A percentile compares a stretch with the other conserved stretches of the same genome.
These are phyloP conservation scores for Ia io DNA, from an alignment of 2,113 vertebrate genomes.

Conservation along the genomic window DNA sequence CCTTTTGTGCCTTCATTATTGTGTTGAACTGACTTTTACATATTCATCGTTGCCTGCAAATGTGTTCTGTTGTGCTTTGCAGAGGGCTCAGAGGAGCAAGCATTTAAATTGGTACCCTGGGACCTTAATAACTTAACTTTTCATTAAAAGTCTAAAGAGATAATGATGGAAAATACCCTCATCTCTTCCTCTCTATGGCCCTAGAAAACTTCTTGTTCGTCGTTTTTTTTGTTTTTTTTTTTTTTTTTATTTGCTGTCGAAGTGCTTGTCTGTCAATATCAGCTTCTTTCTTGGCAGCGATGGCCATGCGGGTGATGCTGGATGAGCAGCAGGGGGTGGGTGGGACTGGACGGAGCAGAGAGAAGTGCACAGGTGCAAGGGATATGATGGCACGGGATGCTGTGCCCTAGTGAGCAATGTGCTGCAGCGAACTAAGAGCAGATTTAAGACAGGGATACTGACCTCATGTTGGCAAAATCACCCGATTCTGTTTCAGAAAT, in stretches of 20 bases:
- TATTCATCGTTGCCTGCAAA: not conserved
- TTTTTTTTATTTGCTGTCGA: slow-evolving; percentile 34
- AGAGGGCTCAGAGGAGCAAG: not conserved
- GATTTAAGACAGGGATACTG: slow-evolving; percentile 51
- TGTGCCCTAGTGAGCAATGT: not conserved
- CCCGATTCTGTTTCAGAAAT: slow-evolving; percentile 64
- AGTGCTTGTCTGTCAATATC: not conserved
- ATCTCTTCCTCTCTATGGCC: not conserved
- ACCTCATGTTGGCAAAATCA: slow-evolving; percentile 59
- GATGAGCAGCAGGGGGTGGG: not conserved
- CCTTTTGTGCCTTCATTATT: slow-evolving; percentile 34
- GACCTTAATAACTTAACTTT: not conserved
- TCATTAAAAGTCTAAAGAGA: slow-evolving; percentile 16
- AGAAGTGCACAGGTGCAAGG: not conserved
- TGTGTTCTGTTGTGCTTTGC: slow-evolving; percentile 59
- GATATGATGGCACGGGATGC: not conserved
- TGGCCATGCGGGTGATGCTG: not conserved
- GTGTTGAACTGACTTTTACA: slow-evolving; percentile 47
- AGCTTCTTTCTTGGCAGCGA: not conserved
- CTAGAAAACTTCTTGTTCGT: not conserved
- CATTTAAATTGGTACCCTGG: slow-evolving; percentile 20
- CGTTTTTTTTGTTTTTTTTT: not conserved
- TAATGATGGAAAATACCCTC: not conserved
- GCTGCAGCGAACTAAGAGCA: not conserved
- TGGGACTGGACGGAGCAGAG: not conserved